Base-by-base conservation (phyloP, 2,888 invertebrate species). In the Dione juno region DNA sequence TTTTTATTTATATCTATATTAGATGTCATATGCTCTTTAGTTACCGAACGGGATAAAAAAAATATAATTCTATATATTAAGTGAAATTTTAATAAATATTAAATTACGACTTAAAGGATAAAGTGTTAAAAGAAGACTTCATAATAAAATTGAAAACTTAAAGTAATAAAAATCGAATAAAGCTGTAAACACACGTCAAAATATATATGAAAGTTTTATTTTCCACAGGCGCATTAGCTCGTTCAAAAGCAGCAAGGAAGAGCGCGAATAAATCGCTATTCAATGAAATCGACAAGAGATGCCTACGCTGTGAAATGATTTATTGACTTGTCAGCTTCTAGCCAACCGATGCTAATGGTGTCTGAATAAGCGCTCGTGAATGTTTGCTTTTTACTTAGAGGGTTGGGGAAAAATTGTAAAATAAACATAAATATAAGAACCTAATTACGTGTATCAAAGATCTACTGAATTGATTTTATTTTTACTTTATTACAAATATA, bases 281-380 rank as follows among this genome's bases (percentile, higher is more conserved):
- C 82, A 90, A 88, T 88, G 83, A 87, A 87, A 87, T 87, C 87
- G 86, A 85, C 86, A 85, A 86, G 85, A 85, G 86, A 89, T 84
- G 87, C 85, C 84, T 83, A 83, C 81, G 83, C 82, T 78, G 84
- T 84, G 85, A 83, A 81, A 91, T 91, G 90, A 91, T 90, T 91
- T 90, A 91, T 90, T 87, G 88, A 87, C 88, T 88, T 82, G 81
- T 80, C 84, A 82, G 80, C 82, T 82, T 78, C 79, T 79, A 74
- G 75, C 79, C 78, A 78, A 76, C 77, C 74, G 76, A 74, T 78
- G 77, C 81, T 85, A 85, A 85, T 85, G 84, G 83, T 73, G 75
- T 80, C 82, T 81, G 82, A 82, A 81, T 81, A 80, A 81, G 80
- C 82, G 76, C 72, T 84, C 77, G 78, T 79, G 54, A 66, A 77